Evolutionary conservation across 1,140 invertebrate genomes (phyloP).

Genomic region (Habropoda laboriosa): DNA sequence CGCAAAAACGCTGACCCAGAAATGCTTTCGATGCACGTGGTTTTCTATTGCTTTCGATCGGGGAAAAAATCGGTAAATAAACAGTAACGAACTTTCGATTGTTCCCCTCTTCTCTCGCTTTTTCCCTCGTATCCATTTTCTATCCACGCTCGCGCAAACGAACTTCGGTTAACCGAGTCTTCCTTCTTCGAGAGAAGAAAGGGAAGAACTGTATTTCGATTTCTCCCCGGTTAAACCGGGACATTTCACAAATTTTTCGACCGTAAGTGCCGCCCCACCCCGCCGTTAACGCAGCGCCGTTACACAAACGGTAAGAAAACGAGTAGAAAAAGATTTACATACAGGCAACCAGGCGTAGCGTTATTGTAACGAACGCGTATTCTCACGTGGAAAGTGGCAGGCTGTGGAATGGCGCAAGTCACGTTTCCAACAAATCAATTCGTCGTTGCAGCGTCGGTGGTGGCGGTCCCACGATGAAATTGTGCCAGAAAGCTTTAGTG

Average conservation of each 20-base stretch:
- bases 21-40: slow-evolving; percentile 3
- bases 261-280: neutral
- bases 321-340: slow-evolving; percentile 1
- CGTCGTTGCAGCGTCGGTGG: slow-evolving; percentile 13
- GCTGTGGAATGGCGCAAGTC: slow-evolving; percentile 42
- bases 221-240: too few species aligned
- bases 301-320: neutral
- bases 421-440: slow-evolving; percentile 54
- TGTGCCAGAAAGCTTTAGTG: slow-evolving; percentile 37
- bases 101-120: too few species aligned
- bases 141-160: too few species aligned
- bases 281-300: neutral
- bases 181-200: too few species aligned
- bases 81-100: neutral
- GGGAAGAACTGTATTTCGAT: too few species aligned
- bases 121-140: too few species aligned
- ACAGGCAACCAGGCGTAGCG: neutral
- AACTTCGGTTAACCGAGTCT: too few species aligned
- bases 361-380: slow-evolving; percentile 36
- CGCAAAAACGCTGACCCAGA: neutral
- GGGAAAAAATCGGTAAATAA: neutral
- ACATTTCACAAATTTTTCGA: neutral
- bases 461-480: slow-evolving; percentile 52
- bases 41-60: neutral
- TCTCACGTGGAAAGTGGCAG: slow-evolving; percentile 46